These are phyloP conservation scores for Neoaliturus tenellus DNA, from an alignment of 2,888 invertebrate species.

Conservation along the genomic window DNA sequence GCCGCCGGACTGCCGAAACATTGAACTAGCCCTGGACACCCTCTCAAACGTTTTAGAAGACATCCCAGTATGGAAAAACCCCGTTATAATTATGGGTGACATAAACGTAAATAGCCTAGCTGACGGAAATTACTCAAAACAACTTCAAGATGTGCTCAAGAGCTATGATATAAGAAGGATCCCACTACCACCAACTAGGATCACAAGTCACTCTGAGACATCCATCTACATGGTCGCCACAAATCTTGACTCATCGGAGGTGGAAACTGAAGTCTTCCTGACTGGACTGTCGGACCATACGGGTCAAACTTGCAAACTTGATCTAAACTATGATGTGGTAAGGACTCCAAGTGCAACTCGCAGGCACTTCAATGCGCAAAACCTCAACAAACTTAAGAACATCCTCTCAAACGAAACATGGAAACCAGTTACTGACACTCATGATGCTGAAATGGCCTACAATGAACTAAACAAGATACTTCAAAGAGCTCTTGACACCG, in stretches of 20 bases:
- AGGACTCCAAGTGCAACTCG: background rate
- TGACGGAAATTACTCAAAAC: background rate
- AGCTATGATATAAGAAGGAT: background rate
- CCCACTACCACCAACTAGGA: background rate
- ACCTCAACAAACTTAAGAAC: background rate
- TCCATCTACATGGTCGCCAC: background rate
- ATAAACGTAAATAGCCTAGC: constrained; percentile 7
- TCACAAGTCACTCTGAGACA: background rate
- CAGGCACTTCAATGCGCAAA: constrained; percentile 3
- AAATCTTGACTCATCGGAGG: background rate
- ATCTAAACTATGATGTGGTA: background rate
- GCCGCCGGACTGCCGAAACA: background rate
- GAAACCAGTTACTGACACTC: background rate
- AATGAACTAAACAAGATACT: background rate
- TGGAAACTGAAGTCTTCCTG: background rate
- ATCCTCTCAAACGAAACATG: background rate
- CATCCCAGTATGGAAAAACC: constrained; percentile 3
- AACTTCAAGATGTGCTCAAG: background rate
- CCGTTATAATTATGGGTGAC: background rate
- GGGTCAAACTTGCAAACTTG: background rate
- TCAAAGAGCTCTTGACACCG: background rate
- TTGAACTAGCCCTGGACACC: background rate
- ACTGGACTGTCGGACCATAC: background rate
- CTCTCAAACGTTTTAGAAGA: background rate
- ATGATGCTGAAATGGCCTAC: constrained; percentile 4